phyloP scores from a whole-genome alignment of 1,140 invertebrate species.

The Orussus abietinus region DNA sequence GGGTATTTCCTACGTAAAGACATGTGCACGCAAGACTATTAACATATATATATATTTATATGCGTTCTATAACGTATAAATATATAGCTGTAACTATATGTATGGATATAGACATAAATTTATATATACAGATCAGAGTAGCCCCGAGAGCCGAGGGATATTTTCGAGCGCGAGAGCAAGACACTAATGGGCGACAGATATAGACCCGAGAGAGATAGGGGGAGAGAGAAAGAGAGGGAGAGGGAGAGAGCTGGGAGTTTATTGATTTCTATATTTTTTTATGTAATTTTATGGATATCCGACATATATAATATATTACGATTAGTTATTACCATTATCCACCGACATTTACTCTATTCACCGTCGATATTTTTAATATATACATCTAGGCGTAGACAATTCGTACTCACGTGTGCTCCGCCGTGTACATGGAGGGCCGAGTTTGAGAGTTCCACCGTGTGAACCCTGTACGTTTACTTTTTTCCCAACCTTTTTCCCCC shows the following conservation, averaged over 20 bases:
- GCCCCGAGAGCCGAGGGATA: constrained; percentile 20
- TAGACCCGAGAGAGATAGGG: constrained; percentile 19
- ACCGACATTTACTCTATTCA: too few relatives aligned
- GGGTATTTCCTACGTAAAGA: too few relatives aligned
- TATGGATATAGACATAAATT: constrained; percentile 12
- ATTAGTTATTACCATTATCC: constrained; percentile 38
- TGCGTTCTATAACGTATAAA: background rate
- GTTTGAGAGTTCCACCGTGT: too few relatives aligned
- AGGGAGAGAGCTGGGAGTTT: constrained; percentile 38
- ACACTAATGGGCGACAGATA: too few relatives aligned
- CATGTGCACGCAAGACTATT: too few relatives aligned
- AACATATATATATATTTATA: background rate
- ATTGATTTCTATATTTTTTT: constrained; percentile 56
- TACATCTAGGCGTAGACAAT: constrained; percentile 55
- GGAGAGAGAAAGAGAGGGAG: constrained; percentile 19
- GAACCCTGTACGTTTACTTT: too few relatives aligned
- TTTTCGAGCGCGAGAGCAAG: constrained; percentile 22
- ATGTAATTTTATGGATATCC: constrained; percentile 51
- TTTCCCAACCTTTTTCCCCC: too few relatives aligned
- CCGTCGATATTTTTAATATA: constrained; percentile 39
- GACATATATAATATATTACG: constrained; percentile 51
- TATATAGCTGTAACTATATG: constrained; percentile 2
- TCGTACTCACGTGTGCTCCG: too few relatives aligned
- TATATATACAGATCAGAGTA: constrained; percentile 2
- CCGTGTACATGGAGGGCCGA: too few relatives aligned